Base-by-base conservation (phyloP, 2,113 vertebrate genomes). In the Equus przewalskii region DNA sequence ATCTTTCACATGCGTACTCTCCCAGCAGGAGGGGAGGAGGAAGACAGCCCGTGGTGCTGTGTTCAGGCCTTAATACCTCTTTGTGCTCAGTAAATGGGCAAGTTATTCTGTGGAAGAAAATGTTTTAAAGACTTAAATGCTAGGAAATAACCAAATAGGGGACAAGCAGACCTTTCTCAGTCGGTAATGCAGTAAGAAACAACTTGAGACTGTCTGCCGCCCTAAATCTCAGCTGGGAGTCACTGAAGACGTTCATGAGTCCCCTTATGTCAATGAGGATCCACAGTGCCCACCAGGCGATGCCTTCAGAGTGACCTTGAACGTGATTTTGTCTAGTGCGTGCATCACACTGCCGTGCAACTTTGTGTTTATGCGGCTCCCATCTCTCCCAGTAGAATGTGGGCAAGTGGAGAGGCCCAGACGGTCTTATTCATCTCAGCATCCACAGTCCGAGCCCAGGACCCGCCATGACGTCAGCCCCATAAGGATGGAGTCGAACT, bases 201-300 rank as follows among this genome's bases (percentile, higher is more conserved):
- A 36, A 30, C 10, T 9, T 14, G 46, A 64, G 85, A 51, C 26
- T 1, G 9, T 1, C 56, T 16, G 36, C 54, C 1, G 0, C 60
- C 82, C 58, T 3, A 18, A 5, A 30, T 65, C 85, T 44, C 94
- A 44, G 26, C 54, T 28, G 89, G 67, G 86, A 89, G 22, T 24
- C 10, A 12, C 62, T 49, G 22, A 36, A 16, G 9, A 26, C 67
- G 16, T 7, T 46, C 28, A 14, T 21, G 41, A 54, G 36, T 44
- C 64, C 7, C 33, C 54, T 46, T 24, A 30, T 18, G n/a, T 46
- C 30, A 10, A 1, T 0, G 16, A 46, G 6, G 30, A 67, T 22
- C 56, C 51, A 3, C 3, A 0, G 7, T 4, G 24, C 7, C 58
- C 11, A 2, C n/a, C 54, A 24, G 24, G 0, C 1, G 0, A 8